phyloP scores from a whole-genome alignment of 2,797 vertebrate genomes.

The Leptatherina wallacei region DNA sequence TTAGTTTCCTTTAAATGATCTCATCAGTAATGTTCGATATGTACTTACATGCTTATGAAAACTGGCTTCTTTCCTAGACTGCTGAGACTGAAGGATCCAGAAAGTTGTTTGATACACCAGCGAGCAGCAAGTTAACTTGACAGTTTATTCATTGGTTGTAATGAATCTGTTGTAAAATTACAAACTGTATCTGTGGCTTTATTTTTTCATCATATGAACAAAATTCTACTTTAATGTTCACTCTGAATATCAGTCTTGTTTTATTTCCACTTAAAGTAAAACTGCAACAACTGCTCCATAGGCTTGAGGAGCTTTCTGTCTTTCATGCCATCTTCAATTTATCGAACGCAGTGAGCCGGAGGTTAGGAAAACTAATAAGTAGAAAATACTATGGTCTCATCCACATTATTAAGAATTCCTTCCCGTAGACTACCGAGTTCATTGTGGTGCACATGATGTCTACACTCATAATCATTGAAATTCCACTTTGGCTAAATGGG shows the following conservation, averaged over 20 bases:
- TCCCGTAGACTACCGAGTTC: slow-evolving; percentile 23
- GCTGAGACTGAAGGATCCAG: not conserved
- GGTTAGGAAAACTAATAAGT: slow-evolving; percentile 66
- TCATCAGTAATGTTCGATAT: slow-evolving; percentile 17
- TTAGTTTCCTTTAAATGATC: slow-evolving; percentile 41
- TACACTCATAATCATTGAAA: slow-evolving; percentile 28
- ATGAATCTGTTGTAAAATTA: too few relatives aligned
- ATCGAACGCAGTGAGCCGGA: slow-evolving; percentile 38
- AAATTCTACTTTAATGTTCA: not conserved
- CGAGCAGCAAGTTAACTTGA: too few relatives aligned
- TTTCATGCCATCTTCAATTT: slow-evolving; percentile 22
- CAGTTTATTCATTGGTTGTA: too few relatives aligned
- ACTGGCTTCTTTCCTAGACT: not conserved
- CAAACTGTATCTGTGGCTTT: too few relatives aligned
- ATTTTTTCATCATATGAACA: too few relatives aligned
- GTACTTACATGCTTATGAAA: slow-evolving; percentile 5
- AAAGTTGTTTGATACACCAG: not conserved
- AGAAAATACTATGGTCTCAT: slow-evolving; percentile 49
- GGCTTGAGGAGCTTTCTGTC: slow-evolving; percentile 17
- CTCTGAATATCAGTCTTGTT: slow-evolving; percentile 5
- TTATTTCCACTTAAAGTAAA: slow-evolving; percentile 35
- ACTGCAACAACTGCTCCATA: slow-evolving; percentile 37
- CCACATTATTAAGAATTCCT: slow-evolving; percentile 50
- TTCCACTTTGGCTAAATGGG: slow-evolving; percentile 35
- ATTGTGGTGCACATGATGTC: slow-evolving; percentile 30